Percentiles rank a stretch among this genome's conserved stretches.
phyloP scores from a whole-genome alignment of 2,888 invertebrate species.

The Euzophera pinguis region DNA sequence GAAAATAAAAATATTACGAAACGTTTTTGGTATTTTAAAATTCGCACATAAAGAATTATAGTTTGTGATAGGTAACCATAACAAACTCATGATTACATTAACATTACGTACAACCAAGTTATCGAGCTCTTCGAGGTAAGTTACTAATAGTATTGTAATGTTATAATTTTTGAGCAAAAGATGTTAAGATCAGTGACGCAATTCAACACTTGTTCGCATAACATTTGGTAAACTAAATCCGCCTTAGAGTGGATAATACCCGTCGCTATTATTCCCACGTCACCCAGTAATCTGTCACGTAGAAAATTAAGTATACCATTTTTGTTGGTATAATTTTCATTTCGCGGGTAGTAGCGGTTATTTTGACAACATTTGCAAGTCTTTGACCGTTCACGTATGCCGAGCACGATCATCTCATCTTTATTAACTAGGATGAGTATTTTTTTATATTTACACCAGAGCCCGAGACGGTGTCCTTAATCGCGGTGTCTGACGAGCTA shows the following conservation, averaged over 20 bases:
- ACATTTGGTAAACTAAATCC: not conserved
- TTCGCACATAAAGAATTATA: too few species aligned
- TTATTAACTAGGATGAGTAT: constrained; percentile 50
- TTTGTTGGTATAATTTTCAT: constrained; percentile 36
- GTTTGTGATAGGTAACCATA: too few species aligned
- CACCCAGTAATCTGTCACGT: constrained; percentile 41
- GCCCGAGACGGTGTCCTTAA: constrained; percentile 43
- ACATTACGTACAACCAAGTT: too few species aligned
- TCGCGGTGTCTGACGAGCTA: constrained; percentile 46
- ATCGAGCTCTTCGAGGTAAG: too few species aligned
- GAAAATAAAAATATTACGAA: too few species aligned
- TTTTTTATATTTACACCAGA: constrained; percentile 50
- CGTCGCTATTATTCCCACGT: constrained; percentile 1
- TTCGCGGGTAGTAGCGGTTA: constrained; percentile 36
- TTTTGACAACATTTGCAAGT: constrained; percentile 54
- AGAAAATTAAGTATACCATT: constrained; percentile 46
- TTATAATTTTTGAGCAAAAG: not conserved
- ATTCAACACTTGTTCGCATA: not conserved
- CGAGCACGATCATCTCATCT: constrained; percentile 53
- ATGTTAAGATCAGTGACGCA: not conserved
- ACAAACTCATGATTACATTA: too few species aligned
- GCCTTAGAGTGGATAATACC: not conserved
- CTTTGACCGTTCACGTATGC: constrained; percentile 50
- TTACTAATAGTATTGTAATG: too few species aligned
- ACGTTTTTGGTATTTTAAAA: too few species aligned